A percentile compares a stretch with the other conserved stretches of the same genome.
phyloP scores from a whole-genome alignment of 1,140 invertebrate genomes.

The Cyclargus thomasi region DNA sequence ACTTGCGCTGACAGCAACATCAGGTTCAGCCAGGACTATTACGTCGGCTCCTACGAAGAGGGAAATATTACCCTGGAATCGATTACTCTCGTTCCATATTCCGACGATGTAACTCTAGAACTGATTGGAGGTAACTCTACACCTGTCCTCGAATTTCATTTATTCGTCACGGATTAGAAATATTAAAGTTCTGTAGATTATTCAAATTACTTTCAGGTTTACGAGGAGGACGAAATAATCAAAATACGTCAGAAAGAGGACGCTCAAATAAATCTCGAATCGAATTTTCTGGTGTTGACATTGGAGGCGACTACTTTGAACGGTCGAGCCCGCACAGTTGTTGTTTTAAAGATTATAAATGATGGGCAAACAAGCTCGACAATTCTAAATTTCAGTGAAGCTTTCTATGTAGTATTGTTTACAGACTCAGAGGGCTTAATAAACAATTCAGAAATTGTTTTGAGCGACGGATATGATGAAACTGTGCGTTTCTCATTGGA shows the following conservation, averaged over 20 bases:
- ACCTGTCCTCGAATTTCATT: neutral
- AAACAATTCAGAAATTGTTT: slow-evolving; percentile 24
- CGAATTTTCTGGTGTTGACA: slow-evolving; percentile 19
- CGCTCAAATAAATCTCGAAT: slow-evolving; percentile 2
- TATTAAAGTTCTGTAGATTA: slow-evolving; percentile 25
- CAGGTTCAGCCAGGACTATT: slow-evolving; percentile 19
- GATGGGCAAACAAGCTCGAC: neutral
- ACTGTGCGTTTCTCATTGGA: slow-evolving; percentile 26
- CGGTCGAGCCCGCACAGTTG: slow-evolving; percentile 8
- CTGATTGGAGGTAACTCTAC: slow-evolving; percentile 23
- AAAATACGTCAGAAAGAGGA: slow-evolving; percentile 16
- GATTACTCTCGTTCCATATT: slow-evolving; percentile 21
- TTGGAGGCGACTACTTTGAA: slow-evolving; percentile 19
- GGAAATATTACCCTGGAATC: slow-evolving; percentile 23
- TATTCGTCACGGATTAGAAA: neutral
- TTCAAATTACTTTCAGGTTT: slow-evolving; percentile 25
- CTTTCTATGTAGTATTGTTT: slow-evolving; percentile 12
- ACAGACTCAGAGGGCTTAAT: slow-evolving; percentile 17
- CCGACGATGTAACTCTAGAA: slow-evolving; percentile 17
- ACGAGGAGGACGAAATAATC: neutral
- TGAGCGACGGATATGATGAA: slow-evolving; percentile 26
- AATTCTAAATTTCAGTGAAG: slow-evolving; percentile 2
- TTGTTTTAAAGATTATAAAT: slow-evolving; percentile 8
- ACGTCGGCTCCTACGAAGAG: slow-evolving; percentile 21
- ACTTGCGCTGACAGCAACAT: neutral